phyloP scores from a whole-genome alignment of 2,113 vertebrate genomes.

The Asarcornis scutulata region DNA sequence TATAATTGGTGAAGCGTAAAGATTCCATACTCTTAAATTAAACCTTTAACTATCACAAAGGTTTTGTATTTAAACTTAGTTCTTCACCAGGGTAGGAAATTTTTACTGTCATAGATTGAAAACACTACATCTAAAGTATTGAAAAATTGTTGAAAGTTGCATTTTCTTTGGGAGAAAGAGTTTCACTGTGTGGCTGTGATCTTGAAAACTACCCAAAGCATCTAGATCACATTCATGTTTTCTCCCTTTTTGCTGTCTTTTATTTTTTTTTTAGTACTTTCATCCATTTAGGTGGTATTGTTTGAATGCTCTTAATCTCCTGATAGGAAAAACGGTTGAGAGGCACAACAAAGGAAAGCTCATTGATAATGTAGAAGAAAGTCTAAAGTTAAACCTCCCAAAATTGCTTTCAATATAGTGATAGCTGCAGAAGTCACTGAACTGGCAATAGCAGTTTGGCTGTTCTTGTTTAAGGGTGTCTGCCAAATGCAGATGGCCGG shows the following conservation, averaged over 20 bases:
- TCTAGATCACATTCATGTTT: not conserved
- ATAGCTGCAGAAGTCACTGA: not conserved
- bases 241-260: not conserved
- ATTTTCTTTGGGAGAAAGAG: not conserved
- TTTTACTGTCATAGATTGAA: not conserved
- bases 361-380: not conserved
- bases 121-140: not conserved
- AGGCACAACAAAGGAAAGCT: not conserved
- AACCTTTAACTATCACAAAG: not conserved
- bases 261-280: not conserved
- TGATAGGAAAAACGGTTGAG: not conserved
- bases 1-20: not conserved
- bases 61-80: not conserved
- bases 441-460: not conserved
- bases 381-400: not conserved
- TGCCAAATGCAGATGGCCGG: not conserved
- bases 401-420: not conserved
- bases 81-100: not conserved
- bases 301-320: not conserved
- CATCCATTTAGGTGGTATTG: not conserved
- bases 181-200: not conserved
- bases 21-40: not conserved
- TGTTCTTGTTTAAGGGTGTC: not conserved
- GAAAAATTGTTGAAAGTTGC: not conserved
- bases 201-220: not conserved